Base-by-base conservation (phyloP, 2,113 vertebrate genomes). In the Donacobius atricapilla region DNA sequence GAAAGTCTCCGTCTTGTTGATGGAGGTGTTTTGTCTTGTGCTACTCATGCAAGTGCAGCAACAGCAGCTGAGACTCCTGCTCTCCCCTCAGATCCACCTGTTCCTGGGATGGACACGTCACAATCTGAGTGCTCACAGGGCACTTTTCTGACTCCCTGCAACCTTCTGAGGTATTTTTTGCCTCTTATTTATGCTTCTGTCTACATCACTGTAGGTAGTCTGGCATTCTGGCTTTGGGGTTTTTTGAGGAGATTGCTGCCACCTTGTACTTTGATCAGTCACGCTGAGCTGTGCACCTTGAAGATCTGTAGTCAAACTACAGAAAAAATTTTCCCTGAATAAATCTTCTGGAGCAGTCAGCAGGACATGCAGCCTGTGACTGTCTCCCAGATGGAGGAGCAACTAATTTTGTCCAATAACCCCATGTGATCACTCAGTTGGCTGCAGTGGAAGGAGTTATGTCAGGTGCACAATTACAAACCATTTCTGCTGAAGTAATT, bases 401-500 rank as follows among this genome's bases (percentile, higher is more conserved):
- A 68, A 87, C 94, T 92, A 53, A 93, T 87, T 94, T 92, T 94
- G 87, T 89, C 89, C 93, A 84, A 15, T 56, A 89, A 71, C 83
- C 77, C 89, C 81, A 53, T 87, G 91, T 87, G 80, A 89, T 93
- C 75, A 48, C 40, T 79, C 80, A 78, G 13, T 91, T 96, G 93
- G 83, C 89, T 94, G 63, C 91, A 91, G 81, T 54, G 77, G 27
- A 60, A 84, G 73, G 77, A 87, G 65, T 84, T 91, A 42, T 66
- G 80, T 89, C 94, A 95, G 91, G 87, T 89, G 73, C 93, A 89
- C 80, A 71, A 4, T 89, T 92, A 57, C 77, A 60, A 82, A 92
- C 61, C 66, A n/a, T 76, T 71, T 37, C 77, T 91, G 89, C 89
- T 92, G 87, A 94, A 95, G 40, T 93, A 94, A 95, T 96, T 91